Base-by-base conservation (phyloP, 2,113 vertebrate genomes). In the Scatophagus argus region DNA sequence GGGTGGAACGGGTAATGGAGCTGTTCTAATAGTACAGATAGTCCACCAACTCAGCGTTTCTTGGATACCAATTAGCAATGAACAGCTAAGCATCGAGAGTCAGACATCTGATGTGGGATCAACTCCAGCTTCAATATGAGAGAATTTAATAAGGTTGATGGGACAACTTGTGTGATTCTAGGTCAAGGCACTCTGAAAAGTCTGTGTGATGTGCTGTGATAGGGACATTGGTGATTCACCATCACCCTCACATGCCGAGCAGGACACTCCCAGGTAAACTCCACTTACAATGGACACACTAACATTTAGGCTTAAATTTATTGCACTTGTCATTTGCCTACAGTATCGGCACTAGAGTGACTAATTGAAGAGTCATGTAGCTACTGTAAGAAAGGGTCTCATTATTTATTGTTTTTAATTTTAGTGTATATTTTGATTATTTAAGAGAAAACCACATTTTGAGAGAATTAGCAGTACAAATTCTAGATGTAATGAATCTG, bases 11-110 rank as follows among this genome's bases (percentile, higher is more conserved):
- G 77, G 58, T 90, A 93, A 92, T 91, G 90, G 80, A 89, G 85
- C 83, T 71, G 58, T 82, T 82, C 77, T 91, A 83, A 88, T 81
- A 88, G 81, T 74, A 77, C 84, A 75, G 72, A 82, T 61, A 79
- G 83, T 88, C 81, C 85, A 82, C 83, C 84, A 82, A 85, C 44
- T 82, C 74, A 68, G 49, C 8, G 86, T 90, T 92, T 81, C 89
- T 82, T 83, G 74, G 88, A 92, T 86, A 90, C 86, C 79, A 81
- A 70, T 88, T 66, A 77, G 58, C 60, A 62, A 65, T 63, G 76
- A 79, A 86, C 84, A 83, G 76, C 70, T 77, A 46, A 61, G 82
- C 83, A 80, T 62, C 58, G 21, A 70, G 70, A 74, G 65, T 49
- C 34, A 5, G 43, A 59, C 52, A 56, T 65, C 73, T 82, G 72